These are phyloP conservation scores for Drosophila kuntzei DNA, from an alignment of 2,888 invertebrate species.

Conservation along the genomic window DNA sequence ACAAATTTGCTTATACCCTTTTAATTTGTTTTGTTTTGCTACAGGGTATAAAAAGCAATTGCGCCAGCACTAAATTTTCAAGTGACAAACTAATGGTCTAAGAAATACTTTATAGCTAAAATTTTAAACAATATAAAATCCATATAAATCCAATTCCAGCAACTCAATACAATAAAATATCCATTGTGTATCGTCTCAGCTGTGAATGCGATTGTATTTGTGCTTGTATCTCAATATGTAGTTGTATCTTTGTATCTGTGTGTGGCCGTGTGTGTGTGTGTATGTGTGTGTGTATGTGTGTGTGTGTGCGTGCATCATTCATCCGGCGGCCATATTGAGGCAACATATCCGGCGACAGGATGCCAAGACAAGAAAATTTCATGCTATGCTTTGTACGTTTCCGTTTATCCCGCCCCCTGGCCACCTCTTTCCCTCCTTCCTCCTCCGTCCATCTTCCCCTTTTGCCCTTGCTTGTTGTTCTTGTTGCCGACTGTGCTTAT, in stretches of 20 bases:
- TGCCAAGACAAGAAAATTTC: constrained; percentile 81
- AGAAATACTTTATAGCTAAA: constrained; percentile 76
- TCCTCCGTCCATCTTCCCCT: constrained; percentile 20
- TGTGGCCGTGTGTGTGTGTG: constrained; percentile 35
- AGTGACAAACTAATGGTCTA: constrained; percentile 81
- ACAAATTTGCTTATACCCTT: not conserved
- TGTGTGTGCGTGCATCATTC: constrained; percentile 73
- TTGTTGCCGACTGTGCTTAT: constrained; percentile 67
- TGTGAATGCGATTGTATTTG: constrained; percentile 41
- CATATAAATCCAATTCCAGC: constrained; percentile 66
- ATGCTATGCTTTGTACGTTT: constrained; percentile 79
- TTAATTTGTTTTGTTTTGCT: not conserved
- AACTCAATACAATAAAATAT: constrained; percentile 72
- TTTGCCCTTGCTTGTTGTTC: constrained; percentile 33
- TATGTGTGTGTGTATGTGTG: constrained; percentile 31
- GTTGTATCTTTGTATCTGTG: constrained; percentile 27
- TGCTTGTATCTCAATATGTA: constrained; percentile 38
- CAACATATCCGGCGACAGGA: constrained; percentile 82
- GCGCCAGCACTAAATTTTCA: constrained; percentile 69
- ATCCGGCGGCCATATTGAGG: constrained; percentile 82
- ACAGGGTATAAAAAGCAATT: constrained; percentile 53
- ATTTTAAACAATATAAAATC: constrained; percentile 75
- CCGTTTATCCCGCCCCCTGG: constrained; percentile 41
- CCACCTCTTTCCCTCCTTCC: not conserved
- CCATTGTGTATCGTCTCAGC: constrained; percentile 60